Percentiles rank a stretch among this genome's conserved stretches.
Conservation (phyloP, 2,797 vertebrate species). For the Phaenicophaeus curvirostris region DNA sequence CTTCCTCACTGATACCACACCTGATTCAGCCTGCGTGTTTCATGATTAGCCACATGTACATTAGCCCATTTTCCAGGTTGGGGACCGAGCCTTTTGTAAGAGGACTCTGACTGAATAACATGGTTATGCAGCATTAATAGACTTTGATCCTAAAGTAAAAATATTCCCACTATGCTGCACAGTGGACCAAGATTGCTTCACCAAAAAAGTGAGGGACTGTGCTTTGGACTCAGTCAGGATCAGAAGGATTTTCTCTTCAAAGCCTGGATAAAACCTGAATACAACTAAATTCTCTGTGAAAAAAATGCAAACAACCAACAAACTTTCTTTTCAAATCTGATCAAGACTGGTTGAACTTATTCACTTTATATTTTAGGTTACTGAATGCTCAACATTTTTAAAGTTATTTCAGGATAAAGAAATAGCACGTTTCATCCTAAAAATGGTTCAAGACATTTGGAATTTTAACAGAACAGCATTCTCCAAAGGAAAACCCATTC, state of each 20-base stretch:
- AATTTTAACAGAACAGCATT: background rate
- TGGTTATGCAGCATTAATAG: background rate
- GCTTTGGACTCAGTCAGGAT: background rate
- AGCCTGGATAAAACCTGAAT: background rate
- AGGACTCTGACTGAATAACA: background rate
- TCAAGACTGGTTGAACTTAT: background rate
- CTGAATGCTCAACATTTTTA: background rate
- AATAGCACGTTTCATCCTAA: background rate
- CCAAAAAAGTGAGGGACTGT: background rate
- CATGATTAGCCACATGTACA: accelerated
- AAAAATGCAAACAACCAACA: too few relatives aligned
- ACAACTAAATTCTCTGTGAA: background rate
- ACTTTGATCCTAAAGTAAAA: background rate
- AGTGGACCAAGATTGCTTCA: background rate
- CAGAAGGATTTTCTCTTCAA: background rate
- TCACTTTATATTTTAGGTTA: background rate
- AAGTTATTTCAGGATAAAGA: background rate
- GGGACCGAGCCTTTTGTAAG: background rate
- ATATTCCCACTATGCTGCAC: background rate
- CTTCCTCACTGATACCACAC: background rate
- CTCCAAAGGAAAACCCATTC: background rate
- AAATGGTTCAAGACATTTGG: background rate
- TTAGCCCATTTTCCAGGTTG: background rate
- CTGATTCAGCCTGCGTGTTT: accelerated
- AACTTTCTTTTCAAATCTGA: background rate